Conservation (phyloP, 1,140 invertebrate genomes). For the Drosophila rufa region DNA sequence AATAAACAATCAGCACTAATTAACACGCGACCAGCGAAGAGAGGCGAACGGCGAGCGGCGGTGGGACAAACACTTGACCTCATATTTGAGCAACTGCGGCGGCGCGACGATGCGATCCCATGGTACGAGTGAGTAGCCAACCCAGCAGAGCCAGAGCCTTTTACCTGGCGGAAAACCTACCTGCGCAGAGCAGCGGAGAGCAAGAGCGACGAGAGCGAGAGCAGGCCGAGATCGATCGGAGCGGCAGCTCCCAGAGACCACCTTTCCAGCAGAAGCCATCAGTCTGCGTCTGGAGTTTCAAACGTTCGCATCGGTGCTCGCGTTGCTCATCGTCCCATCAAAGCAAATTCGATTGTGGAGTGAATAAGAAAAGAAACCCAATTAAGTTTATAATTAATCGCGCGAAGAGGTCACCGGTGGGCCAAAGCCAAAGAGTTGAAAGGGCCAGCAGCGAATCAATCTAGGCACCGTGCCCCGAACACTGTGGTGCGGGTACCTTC, state of each 20-base stretch:
- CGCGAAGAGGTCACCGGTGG: conserved; percentile 24
- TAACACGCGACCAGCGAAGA: conserved; percentile 60
- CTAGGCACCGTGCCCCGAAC: conserved; percentile 20
- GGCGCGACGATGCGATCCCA: neutral
- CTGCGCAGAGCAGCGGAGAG: conserved; percentile 25
- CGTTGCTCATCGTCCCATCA: neutral
- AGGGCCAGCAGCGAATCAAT: conserved; percentile 29
- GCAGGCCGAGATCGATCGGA: neutral
- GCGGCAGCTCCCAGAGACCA: conserved; percentile 6
- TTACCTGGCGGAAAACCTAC: conserved; percentile 58
- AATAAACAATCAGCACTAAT: conserved; percentile 69
- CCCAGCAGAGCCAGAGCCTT: conserved; percentile 31
- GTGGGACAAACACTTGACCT: conserved; percentile 74
- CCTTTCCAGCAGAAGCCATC: conserved; percentile 26
- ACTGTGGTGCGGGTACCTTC: conserved; percentile 57
- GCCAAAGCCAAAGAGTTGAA: conserved; percentile 25
- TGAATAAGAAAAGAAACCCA: conserved; percentile 41
- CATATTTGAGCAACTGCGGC: conserved; percentile 74
- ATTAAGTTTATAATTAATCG: conserved; percentile 54
- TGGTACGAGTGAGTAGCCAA: conserved; percentile 4
- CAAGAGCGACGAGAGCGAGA: conserved; percentile 12
- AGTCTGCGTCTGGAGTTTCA: conserved; percentile 61
- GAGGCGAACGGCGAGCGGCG: conserved; percentile 19
- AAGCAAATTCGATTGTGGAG: conserved; percentile 14
- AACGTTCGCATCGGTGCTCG: conserved; percentile 42